A percentile compares a stretch with the other conserved stretches of the same genome.
phyloP scores from a whole-genome alignment of 2,888 invertebrate genomes.

The Drosophila neotestacea region DNA sequence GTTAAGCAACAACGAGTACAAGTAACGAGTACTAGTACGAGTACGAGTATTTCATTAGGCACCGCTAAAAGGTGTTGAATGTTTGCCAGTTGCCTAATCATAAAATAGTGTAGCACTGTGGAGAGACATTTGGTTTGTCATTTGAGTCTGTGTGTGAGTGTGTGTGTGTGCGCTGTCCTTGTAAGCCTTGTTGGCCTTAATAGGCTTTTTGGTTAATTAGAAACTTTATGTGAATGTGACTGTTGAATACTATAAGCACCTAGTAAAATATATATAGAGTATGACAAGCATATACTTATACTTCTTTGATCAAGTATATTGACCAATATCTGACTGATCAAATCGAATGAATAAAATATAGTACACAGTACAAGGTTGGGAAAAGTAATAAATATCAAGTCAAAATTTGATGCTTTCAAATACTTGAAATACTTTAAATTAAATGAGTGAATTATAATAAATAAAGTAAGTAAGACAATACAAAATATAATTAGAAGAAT shows the following conservation, averaged over 20 bases:
- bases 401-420: no score
- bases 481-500: no score
- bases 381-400: no score
- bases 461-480: no score
- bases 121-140: slow-evolving; percentile 24
- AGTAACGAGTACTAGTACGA: background rate
- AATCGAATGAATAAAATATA: background rate
- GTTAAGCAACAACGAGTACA: slow-evolving; percentile 17
- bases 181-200: slow-evolving; percentile 51
- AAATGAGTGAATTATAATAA: no score
- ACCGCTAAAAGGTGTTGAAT: slow-evolving; percentile 68
- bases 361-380: no score
- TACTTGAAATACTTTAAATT: no score
- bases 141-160: background rate
- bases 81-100: slow-evolving; percentile 64
- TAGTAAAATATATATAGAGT: background rate
- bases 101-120: slow-evolving; percentile 70
- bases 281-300: background rate
- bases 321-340: background rate
- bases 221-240: slow-evolving; percentile 63
- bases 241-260: slow-evolving; percentile 30
- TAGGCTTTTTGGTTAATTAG: slow-evolving; percentile 77
- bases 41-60: slow-evolving; percentile 50
- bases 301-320: background rate
- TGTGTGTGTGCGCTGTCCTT: background rate